Base-by-base conservation (phyloP, 2,113 vertebrate species). In the Eonycteris spelaea region DNA sequence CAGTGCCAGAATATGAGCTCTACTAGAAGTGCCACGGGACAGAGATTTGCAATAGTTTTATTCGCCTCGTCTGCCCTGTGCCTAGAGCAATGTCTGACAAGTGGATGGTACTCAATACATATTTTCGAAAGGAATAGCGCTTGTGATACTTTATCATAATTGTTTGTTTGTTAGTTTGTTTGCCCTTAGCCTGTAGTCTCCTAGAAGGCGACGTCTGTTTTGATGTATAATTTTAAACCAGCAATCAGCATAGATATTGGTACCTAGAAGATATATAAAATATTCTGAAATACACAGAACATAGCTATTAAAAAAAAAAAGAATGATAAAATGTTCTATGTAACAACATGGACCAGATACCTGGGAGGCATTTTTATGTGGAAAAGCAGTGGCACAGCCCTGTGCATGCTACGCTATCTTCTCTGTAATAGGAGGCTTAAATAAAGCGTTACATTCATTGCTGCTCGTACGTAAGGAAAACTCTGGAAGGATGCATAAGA, bases 31-130 rank as follows among this genome's bases (percentile, higher is more conserved):
- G 51, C 35, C 74, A 0, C 2, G 1, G 61, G 35, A 43, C 35
- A 11, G 38, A 65, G 30, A 15, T 45, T 70, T 19, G 14, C 40
- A 0, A 11, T 5, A 4, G 71, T n/a, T 40, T 75, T 30, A 19
- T 10, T 65, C 30, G 6, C 70, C 0, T 10, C 6, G 0, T 5
- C 67, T 21, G 30, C 38, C 53, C 30, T 1, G 3, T 18, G 40
- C 82, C 65, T 75, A 51, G 65, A 95, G 35, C 61, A 45, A 24
- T 21, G 38, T n/a, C 75, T n/a, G 57, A 21, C 10, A 16, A 43
- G 33, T 9, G 2, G 7, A 2, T 45, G 79, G 30, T 3, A 16
- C 73, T 51, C 67, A 10, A 51, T 4, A 59, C n/a, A 18, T 48
- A 13, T 19, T 55, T 90, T 33, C 14, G 65, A n/a, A 26, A 78